These are phyloP conservation scores for Rhimphoctona megacephalus DNA, from an alignment of 2,888 invertebrate genomes.

Conservation along the genomic window DNA sequence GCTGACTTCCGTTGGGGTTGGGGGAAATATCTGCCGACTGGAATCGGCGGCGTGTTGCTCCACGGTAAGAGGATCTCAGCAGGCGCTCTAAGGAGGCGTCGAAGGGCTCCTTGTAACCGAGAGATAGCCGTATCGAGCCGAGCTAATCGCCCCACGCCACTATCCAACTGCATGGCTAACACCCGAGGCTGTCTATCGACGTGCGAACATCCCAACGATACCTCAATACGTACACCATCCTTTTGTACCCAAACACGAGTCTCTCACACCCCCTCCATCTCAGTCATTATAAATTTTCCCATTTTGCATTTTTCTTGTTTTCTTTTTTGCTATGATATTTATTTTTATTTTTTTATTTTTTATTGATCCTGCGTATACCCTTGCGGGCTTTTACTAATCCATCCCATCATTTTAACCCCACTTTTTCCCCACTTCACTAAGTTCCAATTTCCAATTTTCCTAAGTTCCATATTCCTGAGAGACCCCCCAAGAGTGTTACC, in stretches of 20 bases:
- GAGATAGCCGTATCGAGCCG: constrained; percentile 75
- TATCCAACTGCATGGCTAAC: constrained; percentile 62
- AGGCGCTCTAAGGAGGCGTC: constrained; percentile 74
- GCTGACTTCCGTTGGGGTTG: constrained; percentile 52
- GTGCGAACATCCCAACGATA: constrained; percentile 44
- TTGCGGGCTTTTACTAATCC: no score
- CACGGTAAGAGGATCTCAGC: constrained; percentile 53
- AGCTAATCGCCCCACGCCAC: constrained; percentile 70
- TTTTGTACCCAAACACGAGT: constrained; percentile 5
- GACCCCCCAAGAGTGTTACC: no score
- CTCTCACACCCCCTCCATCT: not conserved
- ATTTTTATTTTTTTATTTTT: no score
- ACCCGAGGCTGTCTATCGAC: constrained; percentile 36
- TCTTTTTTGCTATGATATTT: not conserved
- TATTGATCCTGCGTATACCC: no score
- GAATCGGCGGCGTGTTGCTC: constrained; percentile 72
- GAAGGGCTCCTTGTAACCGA: constrained; percentile 75
- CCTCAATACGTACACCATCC: constrained; percentile 30
- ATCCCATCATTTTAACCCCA: no score
- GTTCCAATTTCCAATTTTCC: no score
- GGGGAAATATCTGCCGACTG: constrained; percentile 76
- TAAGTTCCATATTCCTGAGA: no score
- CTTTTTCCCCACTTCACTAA: no score
- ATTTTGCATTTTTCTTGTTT: not conserved
- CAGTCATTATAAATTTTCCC: not conserved